Base-by-base conservation (phyloP, 2,113 vertebrate genomes). In the Ammodytes marinus region DNA sequence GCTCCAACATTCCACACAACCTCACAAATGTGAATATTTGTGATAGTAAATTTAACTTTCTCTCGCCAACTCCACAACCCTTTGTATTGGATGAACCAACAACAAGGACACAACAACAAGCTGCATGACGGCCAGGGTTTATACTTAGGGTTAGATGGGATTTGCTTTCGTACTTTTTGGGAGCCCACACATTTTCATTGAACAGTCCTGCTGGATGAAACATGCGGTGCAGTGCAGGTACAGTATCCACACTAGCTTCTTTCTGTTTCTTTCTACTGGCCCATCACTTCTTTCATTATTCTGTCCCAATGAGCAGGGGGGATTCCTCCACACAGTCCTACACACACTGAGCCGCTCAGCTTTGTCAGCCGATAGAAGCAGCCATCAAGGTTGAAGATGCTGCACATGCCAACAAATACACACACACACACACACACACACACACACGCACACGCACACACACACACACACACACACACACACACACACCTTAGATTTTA, bases 281-380 rank as follows among this genome's bases (percentile, higher is more conserved):
- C 55, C 9, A 42, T 82, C 63, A 40, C 17, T 46, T 35, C 70
- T 64, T 83, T 80, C 74, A 76, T 69, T 46, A 17, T 77, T 43
- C 52, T 39, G 47, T 75, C 42, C 11, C 42, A 74, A 19, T 63
- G 37, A 89, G 79, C 49, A 69, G 73, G 77, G 84, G 76, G 84
- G 76, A 89, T 90, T 86, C 84, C 91, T 85, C 75, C 77, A 70
- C 77, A 75, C 42, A 64, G 84, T 87, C 74, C 78, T 69, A 60
- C 80, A 78, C 88, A 86, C 83, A 89, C 79, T 83, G 68, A 93
- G 81, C 73, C 2, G 45, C 70, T 87, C 61, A 14, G 68, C 67
- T 68, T 85, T 91, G 86, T 86, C 88, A 82, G 83, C 47, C 7
- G 46, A 83, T 90, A 76, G 60, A 83, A 37, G 67, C 85, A 78